A percentile compares a stretch with the other conserved stretches of the same genome.
phyloP scores from a whole-genome alignment of 2,888 invertebrate species.

The Mermis nigrescens region DNA sequence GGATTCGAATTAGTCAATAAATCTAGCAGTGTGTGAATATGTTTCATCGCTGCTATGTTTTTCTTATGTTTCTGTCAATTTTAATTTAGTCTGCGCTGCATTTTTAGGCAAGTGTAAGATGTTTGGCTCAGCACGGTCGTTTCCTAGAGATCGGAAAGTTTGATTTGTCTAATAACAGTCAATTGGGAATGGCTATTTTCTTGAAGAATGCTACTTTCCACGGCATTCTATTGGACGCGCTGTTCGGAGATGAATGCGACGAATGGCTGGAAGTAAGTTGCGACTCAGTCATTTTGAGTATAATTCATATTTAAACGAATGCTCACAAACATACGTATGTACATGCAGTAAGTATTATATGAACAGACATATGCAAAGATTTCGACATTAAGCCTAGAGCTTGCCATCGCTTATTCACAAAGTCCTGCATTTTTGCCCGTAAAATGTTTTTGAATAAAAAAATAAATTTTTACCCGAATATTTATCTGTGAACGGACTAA shows the following conservation, averaged over 20 bases:
- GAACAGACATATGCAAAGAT: no score
- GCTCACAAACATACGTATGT: no score
- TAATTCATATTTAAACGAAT: no score
- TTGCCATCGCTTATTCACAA: background rate
- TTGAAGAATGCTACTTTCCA: conserved; percentile 88
- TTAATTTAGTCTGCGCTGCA: conserved; percentile 42
- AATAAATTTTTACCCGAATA: no score
- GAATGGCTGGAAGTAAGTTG: conserved; percentile 54
- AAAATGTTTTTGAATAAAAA: no score
- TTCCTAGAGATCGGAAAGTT: conserved; percentile 92
- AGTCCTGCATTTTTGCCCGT: no score
- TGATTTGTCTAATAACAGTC: conserved; percentile 67
- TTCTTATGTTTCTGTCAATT: no score
- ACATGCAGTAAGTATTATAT: background rate
- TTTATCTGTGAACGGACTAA: no score
- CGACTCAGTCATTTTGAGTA: background rate
- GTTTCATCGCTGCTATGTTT: no score
- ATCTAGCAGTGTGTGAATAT: no score
- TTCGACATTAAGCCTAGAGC: no score
- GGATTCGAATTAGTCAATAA: no score
- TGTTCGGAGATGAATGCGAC: conserved; percentile 44
- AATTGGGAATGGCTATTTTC: conserved; percentile 77
- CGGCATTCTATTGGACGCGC: conserved; percentile 72
- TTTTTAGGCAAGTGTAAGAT: conserved; percentile 70
- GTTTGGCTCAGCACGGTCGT: conserved; percentile 67